Percentiles rank a stretch among this genome's conserved stretches.
phyloP scores from a whole-genome alignment of 2,888 invertebrate genomes.

The Eupsilia transversa region DNA sequence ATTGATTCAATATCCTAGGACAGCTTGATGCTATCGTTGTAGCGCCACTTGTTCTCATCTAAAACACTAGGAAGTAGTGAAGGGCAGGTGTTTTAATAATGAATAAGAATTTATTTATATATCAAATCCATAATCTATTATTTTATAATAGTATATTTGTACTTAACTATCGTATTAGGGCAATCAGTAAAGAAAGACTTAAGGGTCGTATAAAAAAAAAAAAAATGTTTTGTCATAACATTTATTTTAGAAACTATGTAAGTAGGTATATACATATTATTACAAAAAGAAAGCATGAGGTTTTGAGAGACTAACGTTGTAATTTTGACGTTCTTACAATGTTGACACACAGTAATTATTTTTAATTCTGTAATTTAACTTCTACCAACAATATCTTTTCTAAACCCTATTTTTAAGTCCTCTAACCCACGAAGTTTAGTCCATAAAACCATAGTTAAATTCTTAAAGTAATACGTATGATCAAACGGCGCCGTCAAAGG shows the following conservation, averaged over 20 bases:
- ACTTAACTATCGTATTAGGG: no score
- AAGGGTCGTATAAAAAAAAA: no score
- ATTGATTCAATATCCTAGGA: no score
- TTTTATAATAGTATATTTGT: no score
- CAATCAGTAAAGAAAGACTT: no score
- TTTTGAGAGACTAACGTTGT: not conserved
- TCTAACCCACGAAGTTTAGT: slow-evolving; percentile 40
- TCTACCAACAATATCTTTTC: not conserved
- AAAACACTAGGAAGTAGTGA: not conserved
- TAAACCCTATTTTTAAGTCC: slow-evolving; percentile 40
- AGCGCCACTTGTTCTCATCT: not conserved
- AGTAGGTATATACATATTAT: no score
- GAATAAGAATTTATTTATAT: no score
- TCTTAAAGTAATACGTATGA: slow-evolving; percentile 65
- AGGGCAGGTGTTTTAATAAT: not conserved
- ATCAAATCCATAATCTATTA: no score
- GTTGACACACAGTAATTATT: not conserved
- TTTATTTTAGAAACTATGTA: no score
- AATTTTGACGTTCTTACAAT: not conserved
- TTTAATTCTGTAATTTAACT: not conserved
- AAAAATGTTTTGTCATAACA: no score
- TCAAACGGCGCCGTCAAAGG: slow-evolving; percentile 74
- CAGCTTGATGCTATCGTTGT: not conserved
- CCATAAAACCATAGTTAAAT: slow-evolving; percentile 58
- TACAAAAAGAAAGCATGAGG: no score